Conservation (phyloP, 2,888 invertebrate genomes). For the Hirtodrosophila histrioides region DNA sequence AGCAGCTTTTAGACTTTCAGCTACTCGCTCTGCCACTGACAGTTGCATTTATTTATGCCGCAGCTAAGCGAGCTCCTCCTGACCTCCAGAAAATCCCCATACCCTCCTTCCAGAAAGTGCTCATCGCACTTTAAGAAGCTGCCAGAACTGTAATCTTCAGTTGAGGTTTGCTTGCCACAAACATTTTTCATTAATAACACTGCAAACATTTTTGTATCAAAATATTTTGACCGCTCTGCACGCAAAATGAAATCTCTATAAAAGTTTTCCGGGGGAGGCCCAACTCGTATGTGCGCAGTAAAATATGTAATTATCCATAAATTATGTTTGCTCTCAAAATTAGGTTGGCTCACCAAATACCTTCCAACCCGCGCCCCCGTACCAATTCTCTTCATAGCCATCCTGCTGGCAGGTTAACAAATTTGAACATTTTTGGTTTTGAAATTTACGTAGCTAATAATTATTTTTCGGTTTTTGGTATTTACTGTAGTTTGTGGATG, state of each 20-base stretch:
- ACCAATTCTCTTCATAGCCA: too few relatives aligned
- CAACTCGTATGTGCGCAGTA: conserved; percentile 12
- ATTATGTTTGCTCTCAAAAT: conserved; percentile 55
- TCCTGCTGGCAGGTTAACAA: conserved; percentile 33
- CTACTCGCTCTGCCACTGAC: conserved; percentile 52
- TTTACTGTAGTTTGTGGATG: conserved; percentile 34
- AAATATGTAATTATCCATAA: conserved; percentile 68
- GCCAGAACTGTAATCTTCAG: conserved; percentile 18
- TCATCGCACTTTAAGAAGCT: conserved; percentile 24
- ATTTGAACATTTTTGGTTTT: conserved; percentile 53
- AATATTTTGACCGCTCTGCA: conserved; percentile 11
- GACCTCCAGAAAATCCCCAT: conserved; percentile 8
- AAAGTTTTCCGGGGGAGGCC: conserved; percentile 3
- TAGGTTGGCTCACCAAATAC: conserved; percentile 28
- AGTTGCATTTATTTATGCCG: conserved; percentile 69
- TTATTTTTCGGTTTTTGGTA: conserved; percentile 47
- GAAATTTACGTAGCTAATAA: conserved; percentile 55
- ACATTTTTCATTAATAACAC: conserved; percentile 35
- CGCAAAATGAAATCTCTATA: conserved; percentile 24
- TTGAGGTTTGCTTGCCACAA: conserved; percentile 8
- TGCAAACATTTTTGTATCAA: conserved; percentile 20
- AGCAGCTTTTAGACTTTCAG: conserved; percentile 59
- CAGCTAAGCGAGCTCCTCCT: conserved; percentile 20
- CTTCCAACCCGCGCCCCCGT: neutral
- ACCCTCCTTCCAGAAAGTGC: neutral